phyloP scores from a whole-genome alignment of 2,113 vertebrate species.

The Talpa occidentalis region DNA sequence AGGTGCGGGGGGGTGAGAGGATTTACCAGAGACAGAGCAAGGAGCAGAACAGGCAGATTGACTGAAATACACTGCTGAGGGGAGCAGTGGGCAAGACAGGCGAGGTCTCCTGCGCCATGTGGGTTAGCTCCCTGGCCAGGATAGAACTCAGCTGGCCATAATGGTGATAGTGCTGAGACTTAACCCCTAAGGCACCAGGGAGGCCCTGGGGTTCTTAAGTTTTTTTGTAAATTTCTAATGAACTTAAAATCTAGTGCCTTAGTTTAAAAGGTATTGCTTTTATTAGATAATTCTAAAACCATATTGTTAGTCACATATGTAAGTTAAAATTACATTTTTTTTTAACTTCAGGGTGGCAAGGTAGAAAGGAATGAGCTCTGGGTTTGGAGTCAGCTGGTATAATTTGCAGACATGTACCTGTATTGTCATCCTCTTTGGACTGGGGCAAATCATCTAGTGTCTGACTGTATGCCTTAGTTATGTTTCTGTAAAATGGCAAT shows the following conservation, averaged over 20 bases:
- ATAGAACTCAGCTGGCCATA: no score
- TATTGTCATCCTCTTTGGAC: neutral
- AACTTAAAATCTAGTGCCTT: neutral
- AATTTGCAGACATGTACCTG: neutral
- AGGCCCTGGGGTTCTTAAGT: neutral
- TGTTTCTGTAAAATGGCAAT: neutral
- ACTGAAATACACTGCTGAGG: no score
- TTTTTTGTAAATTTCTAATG: neutral
- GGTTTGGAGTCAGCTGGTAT: neutral
- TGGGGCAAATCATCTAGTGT: neutral
- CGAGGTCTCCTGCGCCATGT: no score
- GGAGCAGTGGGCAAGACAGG: no score
- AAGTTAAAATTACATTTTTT: neutral
- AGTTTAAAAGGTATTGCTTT: neutral
- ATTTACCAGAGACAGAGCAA: no score
- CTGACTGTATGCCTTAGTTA: neutral
- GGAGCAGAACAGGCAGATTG: no score
- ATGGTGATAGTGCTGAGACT: no score
- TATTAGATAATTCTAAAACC: neutral
- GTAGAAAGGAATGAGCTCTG: neutral
- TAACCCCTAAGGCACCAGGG: no score
- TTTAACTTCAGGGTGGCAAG: neutral
- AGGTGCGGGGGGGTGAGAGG: no score
- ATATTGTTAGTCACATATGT: neutral
- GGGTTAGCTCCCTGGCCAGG: no score